These are phyloP conservation scores for Lates japonicus DNA, from an alignment of 2,797 vertebrate genomes.

Conservation along the genomic window DNA sequence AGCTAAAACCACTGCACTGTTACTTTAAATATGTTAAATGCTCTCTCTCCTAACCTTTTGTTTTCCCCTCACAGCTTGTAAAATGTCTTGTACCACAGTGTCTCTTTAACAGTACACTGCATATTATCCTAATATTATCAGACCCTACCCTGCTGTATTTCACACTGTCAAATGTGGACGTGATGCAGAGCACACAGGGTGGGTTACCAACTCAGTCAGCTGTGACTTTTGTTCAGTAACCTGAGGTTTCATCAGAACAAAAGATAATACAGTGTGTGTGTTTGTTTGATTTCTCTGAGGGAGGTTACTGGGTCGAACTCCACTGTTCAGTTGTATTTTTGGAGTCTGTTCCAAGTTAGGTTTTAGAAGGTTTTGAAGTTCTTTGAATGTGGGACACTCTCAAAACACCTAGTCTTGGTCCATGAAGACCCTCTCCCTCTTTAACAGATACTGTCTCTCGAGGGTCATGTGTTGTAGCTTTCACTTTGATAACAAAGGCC, in stretches of 20 bases:
- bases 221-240: slow-evolving; percentile 30
- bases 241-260: slow-evolving; percentile 28
- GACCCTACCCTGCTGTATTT: slow-evolving; percentile 57
- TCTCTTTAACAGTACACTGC: background rate
- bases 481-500: slow-evolving; percentile 15
- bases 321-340: slow-evolving; percentile 1
- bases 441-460: background rate
- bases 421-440: background rate
- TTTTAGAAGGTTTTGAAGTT: background rate
- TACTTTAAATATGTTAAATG: slow-evolving; percentile 14
- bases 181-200: slow-evolving; percentile 23
- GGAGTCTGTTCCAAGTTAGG: no score
- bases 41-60: background rate
- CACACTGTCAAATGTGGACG: slow-evolving; percentile 35
- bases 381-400: background rate
- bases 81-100: slow-evolving; percentile 19
- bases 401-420: background rate
- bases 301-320: background rate
- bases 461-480: background rate
- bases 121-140: slow-evolving; percentile 38
- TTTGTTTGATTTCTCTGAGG: slow-evolving; percentile 3
- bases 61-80: background rate
- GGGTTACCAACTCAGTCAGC: slow-evolving; percentile 21
- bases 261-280: slow-evolving; percentile 13
- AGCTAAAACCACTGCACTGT: background rate